phyloP scores from a whole-genome alignment of 2,113 vertebrate genomes.

The Lethenteron reissneri region DNA sequence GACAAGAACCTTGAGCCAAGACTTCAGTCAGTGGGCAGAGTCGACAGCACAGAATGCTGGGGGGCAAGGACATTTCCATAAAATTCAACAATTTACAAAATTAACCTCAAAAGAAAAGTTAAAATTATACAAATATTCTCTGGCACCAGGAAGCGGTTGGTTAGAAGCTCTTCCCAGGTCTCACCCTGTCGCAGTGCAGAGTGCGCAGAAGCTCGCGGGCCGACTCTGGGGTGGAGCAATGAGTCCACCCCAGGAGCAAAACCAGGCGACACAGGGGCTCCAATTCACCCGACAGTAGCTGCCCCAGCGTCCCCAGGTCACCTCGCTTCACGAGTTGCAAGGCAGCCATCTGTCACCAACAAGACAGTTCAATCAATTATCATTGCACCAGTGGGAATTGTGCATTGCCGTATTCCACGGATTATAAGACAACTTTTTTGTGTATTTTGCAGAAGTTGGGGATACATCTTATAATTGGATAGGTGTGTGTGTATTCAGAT shows the following conservation, averaged over 20 bases:
- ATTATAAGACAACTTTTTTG: no score
- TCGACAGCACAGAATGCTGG: not conserved
- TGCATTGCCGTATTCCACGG: not conserved
- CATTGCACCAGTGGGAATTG: not conserved
- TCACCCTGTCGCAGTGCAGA: slow-evolving; percentile 51
- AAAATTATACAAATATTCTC: no score
- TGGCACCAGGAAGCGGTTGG: no score
- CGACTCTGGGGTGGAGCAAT: slow-evolving; percentile 50
- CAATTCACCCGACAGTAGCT: slow-evolving; percentile 48
- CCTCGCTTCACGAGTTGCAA: slow-evolving; percentile 57
- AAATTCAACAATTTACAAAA: not conserved
- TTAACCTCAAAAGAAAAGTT: no score
- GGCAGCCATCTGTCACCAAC: slow-evolving; percentile 42
- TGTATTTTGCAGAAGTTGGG: not conserved
- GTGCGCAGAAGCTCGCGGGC: slow-evolving; percentile 43
- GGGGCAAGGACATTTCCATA: not conserved
- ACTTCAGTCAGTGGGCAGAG: not conserved
- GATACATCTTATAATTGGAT: not conserved
- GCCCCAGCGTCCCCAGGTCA: slow-evolving; percentile 39
- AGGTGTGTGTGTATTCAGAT: no score
- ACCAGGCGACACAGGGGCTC: slow-evolving; percentile 54
- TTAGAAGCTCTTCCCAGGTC: not conserved
- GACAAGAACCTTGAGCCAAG: not conserved
- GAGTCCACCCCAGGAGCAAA: slow-evolving; percentile 65
- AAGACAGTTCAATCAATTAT: not conserved